Evolutionary conservation across 2,113 vertebrate species (phyloP).

Genomic region (Eira barbara): DNA sequence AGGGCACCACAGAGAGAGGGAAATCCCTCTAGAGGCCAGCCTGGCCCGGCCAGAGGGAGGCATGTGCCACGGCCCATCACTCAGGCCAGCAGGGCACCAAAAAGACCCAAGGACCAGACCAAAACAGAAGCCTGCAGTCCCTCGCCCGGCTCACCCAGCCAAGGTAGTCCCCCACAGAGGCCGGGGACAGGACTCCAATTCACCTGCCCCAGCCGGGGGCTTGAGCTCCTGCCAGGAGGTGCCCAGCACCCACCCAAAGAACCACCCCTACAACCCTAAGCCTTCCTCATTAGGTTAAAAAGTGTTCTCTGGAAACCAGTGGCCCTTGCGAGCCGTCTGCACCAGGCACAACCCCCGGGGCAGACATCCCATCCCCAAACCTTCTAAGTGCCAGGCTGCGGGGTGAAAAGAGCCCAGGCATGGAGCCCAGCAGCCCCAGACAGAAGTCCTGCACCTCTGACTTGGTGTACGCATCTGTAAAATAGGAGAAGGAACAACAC

Average conservation of each 20-base stretch:
- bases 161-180: not conserved
- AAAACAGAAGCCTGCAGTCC: not conserved
- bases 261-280: not conserved
- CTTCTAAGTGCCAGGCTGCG: not conserved
- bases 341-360: not conserved
- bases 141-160: not conserved
- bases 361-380: not conserved
- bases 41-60: not conserved
- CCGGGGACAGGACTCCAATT: not conserved
- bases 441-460: not conserved
- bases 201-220: not conserved
- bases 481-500: not conserved
- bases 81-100: not conserved
- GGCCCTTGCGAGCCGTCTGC: not conserved
- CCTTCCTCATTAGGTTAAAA: not conserved
- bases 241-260: accelerated
- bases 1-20: too few relatives aligned
- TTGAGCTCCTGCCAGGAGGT: not conserved
- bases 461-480: not conserved
- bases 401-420: not conserved
- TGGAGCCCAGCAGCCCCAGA: not conserved
- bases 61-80: not conserved
- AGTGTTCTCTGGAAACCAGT: not conserved
- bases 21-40: too few relatives aligned
- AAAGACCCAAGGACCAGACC: not conserved